Evolutionary conservation across 2,888 invertebrate genomes (phyloP), one percentile per base, ranked within the genome.

Genomic region (Bombyx huttoni): DNA sequence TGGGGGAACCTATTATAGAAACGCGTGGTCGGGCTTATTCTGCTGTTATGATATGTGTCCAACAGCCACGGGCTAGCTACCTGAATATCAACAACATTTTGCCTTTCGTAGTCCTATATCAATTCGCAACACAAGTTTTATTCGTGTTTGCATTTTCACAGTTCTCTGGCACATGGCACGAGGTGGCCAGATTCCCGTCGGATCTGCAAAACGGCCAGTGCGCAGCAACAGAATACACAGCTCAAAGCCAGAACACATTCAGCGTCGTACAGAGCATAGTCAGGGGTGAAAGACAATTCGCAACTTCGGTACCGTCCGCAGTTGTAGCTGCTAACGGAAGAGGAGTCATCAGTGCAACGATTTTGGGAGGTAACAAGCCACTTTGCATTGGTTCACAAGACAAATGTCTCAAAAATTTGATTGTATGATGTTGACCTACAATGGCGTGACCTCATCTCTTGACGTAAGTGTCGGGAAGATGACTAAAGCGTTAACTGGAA

Each of bases 141-240:
- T 24, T 24, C 24, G 5, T 24, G 24, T 5, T 24, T 24, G 24
- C 24, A 24, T 24, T n/a, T 46, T 58, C 62, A 8, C 63, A 88
- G 87, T 87, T 85, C 51, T n/a, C 64, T 3, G 86, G 83, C 0
- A 55, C 61, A 0, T 88, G 88, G 88, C 68, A 78, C 50, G 86
- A 87, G 62, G 58, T 75, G 1, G 67, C 78, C 0, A 67, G 83
- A 2, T 86, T 75, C 69, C 87, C 88, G 0, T 82, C 83, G 6
- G 72, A 71, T 12, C 53, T 79, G 0, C 80, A 81, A 64, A 60
- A 62, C 1, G 85, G 85, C 0, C 73, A 76, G 53, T 88, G 88
- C 53, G 62, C 68, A 0, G 55, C 67, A 10, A 65, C 60, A 1
- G 51, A 64, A 7, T 72, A 70, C 49, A 46, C 35, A 0, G 8